Conservation (phyloP, 2,888 invertebrate genomes). For the Latrodectus elegans region DNA sequence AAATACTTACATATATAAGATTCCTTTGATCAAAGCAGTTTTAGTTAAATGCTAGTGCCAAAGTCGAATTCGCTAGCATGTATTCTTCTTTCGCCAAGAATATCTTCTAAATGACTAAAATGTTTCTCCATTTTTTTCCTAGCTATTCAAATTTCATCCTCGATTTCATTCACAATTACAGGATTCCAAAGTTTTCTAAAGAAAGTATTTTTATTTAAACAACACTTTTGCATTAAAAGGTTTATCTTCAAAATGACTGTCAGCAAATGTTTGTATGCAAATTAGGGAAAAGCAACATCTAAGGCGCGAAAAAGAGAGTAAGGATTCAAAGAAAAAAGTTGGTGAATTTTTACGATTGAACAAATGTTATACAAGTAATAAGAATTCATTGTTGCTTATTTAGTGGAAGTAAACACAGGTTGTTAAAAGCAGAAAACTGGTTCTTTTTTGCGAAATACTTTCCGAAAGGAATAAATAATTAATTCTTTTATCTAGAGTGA, state of each 20-base stretch:
- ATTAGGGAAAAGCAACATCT: not conserved
- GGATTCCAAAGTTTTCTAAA: not conserved
- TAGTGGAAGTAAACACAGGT: not conserved
- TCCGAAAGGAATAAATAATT: too few species aligned
- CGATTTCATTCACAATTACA: not conserved
- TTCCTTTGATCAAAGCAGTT: too few species aligned
- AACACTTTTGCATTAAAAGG: slow-evolving; percentile 25
- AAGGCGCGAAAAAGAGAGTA: too few species aligned
- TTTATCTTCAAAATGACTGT: slow-evolving; percentile 23
- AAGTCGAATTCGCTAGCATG: too few species aligned
- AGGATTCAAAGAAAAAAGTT: not conserved
- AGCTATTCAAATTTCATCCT: slow-evolving; percentile 3
- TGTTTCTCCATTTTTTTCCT: not conserved
- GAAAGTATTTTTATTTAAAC: slow-evolving; percentile 13
- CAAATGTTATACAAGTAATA: not conserved
- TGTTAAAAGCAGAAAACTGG: not conserved
- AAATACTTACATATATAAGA: too few species aligned
- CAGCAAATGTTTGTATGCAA: not conserved
- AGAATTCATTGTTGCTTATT: not conserved
- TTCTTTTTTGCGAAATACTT: too few species aligned
- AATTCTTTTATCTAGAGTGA: too few species aligned
- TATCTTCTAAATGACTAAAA: too few species aligned
- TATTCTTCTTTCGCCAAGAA: too few species aligned
- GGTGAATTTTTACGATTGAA: not conserved
- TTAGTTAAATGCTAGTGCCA: too few species aligned